Evolutionary conservation across 2,113 vertebrate species (phyloP).

Genomic region (Chaetops frenatus): DNA sequence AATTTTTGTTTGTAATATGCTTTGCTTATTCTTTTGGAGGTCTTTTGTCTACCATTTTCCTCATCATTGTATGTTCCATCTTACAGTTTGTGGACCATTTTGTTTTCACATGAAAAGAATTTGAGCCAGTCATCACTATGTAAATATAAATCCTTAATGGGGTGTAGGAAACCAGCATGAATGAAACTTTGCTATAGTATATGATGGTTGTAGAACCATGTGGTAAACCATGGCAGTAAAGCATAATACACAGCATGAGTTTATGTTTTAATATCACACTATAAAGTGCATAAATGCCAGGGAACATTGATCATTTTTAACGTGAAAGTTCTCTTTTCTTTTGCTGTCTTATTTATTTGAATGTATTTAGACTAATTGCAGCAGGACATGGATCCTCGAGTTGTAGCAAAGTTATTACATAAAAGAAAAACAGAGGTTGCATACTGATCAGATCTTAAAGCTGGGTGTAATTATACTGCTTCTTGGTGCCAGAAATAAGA

Average conservation of each 20-base stretch:
- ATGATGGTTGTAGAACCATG: not conserved
- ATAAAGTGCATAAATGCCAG: not conserved
- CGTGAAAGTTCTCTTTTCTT: not conserved
- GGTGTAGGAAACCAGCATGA: not conserved
- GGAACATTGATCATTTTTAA: not conserved
- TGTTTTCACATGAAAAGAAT: not conserved
- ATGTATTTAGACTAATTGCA: not conserved
- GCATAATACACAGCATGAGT: not conserved
- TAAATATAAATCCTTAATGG: not conserved
- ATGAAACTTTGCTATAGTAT: not conserved
- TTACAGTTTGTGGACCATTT: not conserved
- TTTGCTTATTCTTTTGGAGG: not conserved
- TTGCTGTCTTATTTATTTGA: not conserved
- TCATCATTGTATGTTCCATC: not conserved
- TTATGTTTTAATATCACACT: not conserved
- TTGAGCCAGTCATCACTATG: not conserved
- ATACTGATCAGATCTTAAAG: not conserved
- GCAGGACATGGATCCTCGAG: not conserved
- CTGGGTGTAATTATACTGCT: not conserved
- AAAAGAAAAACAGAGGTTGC: not conserved
- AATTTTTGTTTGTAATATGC: not conserved
- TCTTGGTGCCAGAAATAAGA: not conserved
- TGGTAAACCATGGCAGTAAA: not conserved
- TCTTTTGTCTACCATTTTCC: not conserved
- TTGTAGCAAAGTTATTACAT: not conserved